phyloP scores from a whole-genome alignment of 30 jellyfish, hydroid and myxozoan species.

The Turritopsis dohrnii region DNA sequence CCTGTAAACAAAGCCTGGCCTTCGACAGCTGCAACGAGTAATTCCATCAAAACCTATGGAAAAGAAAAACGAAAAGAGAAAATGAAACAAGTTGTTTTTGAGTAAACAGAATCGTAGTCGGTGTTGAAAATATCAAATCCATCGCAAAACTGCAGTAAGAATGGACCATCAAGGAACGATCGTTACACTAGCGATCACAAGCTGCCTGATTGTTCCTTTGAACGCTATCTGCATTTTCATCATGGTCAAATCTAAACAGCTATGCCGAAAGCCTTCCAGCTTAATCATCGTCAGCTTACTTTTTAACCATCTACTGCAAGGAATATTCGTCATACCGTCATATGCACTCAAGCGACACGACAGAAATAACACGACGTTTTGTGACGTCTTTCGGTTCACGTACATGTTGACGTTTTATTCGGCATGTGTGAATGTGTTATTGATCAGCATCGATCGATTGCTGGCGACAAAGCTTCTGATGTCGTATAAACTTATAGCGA shows the following conservation, averaged over 20 bases:
- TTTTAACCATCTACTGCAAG: slow-evolving; percentile 30
- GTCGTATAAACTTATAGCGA: background rate
- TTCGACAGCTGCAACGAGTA: too few relatives aligned
- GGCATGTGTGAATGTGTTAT: slow-evolving; percentile 27
- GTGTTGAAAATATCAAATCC: background rate
- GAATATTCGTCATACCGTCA: slow-evolving; percentile 34
- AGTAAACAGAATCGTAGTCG: too few relatives aligned
- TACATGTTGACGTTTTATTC: slow-evolving; percentile 38
- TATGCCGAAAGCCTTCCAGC: slow-evolving; percentile 8
- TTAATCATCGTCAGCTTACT: background rate
- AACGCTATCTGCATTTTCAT: slow-evolving; percentile 11
- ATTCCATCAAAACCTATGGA: too few relatives aligned
- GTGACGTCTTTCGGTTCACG: slow-evolving; percentile 35
- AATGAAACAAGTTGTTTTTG: too few relatives aligned
- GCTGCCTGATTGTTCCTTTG: background rate
- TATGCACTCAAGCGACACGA: slow-evolving; percentile 14
- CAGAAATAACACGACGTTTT: background rate
- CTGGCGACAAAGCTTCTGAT: slow-evolving; percentile 18
- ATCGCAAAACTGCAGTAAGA: background rate
- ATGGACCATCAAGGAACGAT: background rate
- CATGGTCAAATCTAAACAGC: slow-evolving; percentile 13
- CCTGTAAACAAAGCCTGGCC: too few relatives aligned
- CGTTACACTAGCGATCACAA: background rate
- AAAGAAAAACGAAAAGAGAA: too few relatives aligned
- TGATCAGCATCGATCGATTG: slow-evolving; percentile 28